Conservation (phyloP, 2,113 vertebrate genomes). For the Anguilla japonica region DNA sequence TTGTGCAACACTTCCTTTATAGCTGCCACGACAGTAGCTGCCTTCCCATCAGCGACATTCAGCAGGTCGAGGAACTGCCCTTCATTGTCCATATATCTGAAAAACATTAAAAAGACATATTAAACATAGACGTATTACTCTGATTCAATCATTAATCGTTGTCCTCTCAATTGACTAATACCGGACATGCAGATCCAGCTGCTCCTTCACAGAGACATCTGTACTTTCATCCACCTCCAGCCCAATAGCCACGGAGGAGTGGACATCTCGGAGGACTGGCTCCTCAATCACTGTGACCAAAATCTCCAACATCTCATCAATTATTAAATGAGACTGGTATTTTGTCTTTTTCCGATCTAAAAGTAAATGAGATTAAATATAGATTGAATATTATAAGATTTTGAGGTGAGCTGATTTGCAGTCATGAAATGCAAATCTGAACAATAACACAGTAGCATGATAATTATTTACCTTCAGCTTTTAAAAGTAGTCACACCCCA, state of each 20-base stretch:
- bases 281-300: neutral
- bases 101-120: neutral
- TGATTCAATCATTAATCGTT: conserved; percentile 1
- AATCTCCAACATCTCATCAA: neutral
- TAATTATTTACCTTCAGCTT: no score
- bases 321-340: neutral
- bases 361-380: neutral
- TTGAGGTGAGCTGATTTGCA: neutral
- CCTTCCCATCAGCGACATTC: neutral
- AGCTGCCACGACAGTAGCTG: neutral
- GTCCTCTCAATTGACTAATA: conserved; percentile 1
- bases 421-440: neutral
- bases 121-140: neutral
- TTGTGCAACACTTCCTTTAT: neutral
- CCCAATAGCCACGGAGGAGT: neutral
- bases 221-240: conserved; percentile 9
- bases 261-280: neutral
- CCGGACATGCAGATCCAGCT: conserved; percentile 16
- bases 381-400: neutral
- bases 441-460: conserved; percentile 1
- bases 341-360: neutral
- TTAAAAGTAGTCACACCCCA: no score
- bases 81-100: neutral
- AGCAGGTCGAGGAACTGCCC: neutral
- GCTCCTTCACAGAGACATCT: conserved; percentile 9